A percentile compares a stretch with the other conserved stretches of the same genome.
Evolutionary conservation across 2,797 vertebrate species (phyloP).

Genomic region (Typhlichthys eigenmanni): DNA sequence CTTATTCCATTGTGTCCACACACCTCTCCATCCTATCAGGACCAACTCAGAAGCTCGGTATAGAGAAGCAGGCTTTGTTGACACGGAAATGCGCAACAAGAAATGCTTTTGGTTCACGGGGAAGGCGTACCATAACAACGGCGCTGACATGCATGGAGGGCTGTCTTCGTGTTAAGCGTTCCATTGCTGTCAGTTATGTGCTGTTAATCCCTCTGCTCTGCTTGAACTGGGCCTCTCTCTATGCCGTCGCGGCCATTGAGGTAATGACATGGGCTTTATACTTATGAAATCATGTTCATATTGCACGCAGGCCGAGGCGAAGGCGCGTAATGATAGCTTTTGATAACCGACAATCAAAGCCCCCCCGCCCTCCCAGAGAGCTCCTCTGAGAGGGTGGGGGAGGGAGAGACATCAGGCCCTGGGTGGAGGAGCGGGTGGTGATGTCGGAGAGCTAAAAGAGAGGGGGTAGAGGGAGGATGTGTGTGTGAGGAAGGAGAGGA

Average conservation of each 20-base stretch:
- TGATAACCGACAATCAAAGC: constrained; percentile 79
- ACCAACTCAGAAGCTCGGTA: too few relatives aligned
- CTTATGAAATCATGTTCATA: constrained; percentile 77
- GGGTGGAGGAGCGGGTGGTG: not conserved
- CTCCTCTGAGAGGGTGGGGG: constrained; percentile 48
- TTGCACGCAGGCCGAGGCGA: constrained; percentile 54
- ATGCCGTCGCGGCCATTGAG: constrained; percentile 66
- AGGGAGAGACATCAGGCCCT: not conserved
- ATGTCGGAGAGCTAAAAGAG: not conserved
- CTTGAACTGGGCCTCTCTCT: constrained; percentile 56
- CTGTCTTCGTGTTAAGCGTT: constrained; percentile 55
- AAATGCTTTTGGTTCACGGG: too few relatives aligned
- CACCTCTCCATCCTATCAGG: too few relatives aligned
- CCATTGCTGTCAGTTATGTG: constrained; percentile 59
- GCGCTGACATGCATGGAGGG: constrained; percentile 21
- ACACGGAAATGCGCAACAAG: too few relatives aligned
- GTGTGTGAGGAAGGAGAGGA: constrained; percentile 23
- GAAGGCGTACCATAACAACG: constrained; percentile 34
- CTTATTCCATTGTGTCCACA: too few relatives aligned
- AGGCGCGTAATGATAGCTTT: constrained; percentile 72
- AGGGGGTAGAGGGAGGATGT: constrained; percentile 33
- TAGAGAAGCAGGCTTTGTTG: too few relatives aligned
- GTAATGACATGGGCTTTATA: constrained; percentile 76
- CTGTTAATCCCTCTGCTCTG: constrained; percentile 54
- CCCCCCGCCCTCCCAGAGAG: constrained; percentile 70